Conservation (phyloP, 2,797 vertebrate species). For the Platyrinchus mystaceus region DNA sequence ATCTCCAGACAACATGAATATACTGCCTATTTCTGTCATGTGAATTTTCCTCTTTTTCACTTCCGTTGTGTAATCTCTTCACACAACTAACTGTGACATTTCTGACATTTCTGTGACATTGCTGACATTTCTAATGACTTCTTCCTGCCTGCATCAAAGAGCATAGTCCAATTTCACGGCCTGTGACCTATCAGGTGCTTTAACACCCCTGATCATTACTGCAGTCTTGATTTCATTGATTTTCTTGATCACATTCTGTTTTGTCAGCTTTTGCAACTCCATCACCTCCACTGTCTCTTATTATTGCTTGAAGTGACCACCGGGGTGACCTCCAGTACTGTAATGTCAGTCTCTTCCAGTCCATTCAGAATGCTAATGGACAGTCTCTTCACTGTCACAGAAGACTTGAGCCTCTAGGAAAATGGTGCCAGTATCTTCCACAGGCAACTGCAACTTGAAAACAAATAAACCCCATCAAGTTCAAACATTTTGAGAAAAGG, state of each 20-base stretch:
- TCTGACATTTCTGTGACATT: conserved; percentile 37
- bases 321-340: not conserved
- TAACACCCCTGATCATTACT: conserved; percentile 9
- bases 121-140: conserved; percentile 38
- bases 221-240: conserved; percentile 11
- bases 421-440: not conserved
- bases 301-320: conserved; percentile 13
- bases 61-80: not conserved
- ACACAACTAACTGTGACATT: not conserved
- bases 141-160: not conserved
- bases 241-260: conserved; percentile 32
- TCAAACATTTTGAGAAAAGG: not conserved
- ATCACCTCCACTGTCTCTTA: not conserved
- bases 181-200: conserved; percentile 17
- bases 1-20: not conserved
- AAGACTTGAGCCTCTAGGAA: not conserved
- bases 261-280: conserved; percentile 20
- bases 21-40: not conserved
- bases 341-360: not conserved
- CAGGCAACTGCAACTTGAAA: not conserved
- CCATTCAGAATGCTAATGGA: not conserved
- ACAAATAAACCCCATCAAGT: not conserved
- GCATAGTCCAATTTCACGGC: not conserved
- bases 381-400: not conserved
- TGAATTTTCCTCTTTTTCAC: not conserved